Evolutionary conservation across 2,797 vertebrate species (phyloP), one percentile per base, ranked within the genome.

Genomic region (Peromyscus aztecus): DNA sequence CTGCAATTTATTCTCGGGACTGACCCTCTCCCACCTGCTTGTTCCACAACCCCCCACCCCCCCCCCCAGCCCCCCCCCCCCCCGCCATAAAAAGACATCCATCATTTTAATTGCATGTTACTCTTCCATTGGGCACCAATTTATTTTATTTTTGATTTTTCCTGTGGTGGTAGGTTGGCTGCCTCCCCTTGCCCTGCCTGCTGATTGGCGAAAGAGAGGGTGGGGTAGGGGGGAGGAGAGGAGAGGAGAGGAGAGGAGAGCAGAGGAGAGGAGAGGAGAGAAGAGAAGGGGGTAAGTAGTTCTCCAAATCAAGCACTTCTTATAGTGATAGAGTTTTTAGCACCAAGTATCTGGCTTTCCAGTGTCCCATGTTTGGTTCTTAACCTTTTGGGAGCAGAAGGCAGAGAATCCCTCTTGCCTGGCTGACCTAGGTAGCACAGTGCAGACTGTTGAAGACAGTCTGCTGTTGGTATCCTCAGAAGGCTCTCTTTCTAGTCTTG

Each of bases 51-150:
- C 40, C 43, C 43, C 43, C 43, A 3, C 86, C 24, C 9, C 10
- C 37, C 37, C 37, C 4, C 71, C 37, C 37, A 11, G 37, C 9
- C 2, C 16, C 17, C 71, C 37, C 37, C 23, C 71, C 9, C 2
- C 16, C 17, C 1, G 2, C 16, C 69, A 2, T 23, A 37, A 37
- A 23, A 73, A 12, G 92, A 67, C 92, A 95, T 96, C 94, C 96
- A 94, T 97, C 97, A 89, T 95, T 96, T 97, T 97, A 96, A 97
- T 98, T 97, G 94, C 82, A 16, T 89, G 94, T 89, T 93, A 92
- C 94, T 93, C 69, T 91, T 97, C 80, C 83, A n/a, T 94, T 91
- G 95, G 97, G 92, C 87, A 91, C 89, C 92, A 90, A 89, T 97
- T 92, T 69, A 69, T 93, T 94, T 95, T 96, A 63, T 76, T 97